Evolutionary conservation across 2,888 invertebrate genomes (phyloP), one percentile per base, ranked within the genome.

Genomic region (Pterobdella sp.): DNA sequence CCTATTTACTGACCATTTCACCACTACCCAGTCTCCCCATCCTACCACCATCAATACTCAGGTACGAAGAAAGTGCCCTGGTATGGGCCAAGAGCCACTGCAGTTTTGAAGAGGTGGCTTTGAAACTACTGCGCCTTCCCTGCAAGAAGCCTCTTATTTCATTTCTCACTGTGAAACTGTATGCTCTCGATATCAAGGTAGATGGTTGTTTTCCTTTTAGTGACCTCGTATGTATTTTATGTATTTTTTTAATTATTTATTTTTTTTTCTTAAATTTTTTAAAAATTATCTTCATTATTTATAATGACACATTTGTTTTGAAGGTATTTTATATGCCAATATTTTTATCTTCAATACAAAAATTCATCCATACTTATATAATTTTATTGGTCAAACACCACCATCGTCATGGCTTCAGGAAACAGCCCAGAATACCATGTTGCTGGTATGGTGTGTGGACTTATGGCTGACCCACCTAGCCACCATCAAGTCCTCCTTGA

Each of bases 361-460:
- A 14, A 14, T 67, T 31, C 29, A 14, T 52, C 1, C 49, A 22
- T 26, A 72, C 22, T 60, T 72, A 26, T 18, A 60, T 26, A 37
- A 49, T 10, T 56, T 31, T 60, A 42, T 22, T 26, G 26, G n/a
- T 26, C 2, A 14, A n/a, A n/a, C n/a, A n/a, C n/a, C n/a, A n/a
- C n/a, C n/a, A n/a, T n/a, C 31, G 29, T 10, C 31, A 7, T 14
- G 4, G 65, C 1, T 26, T n/a, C 75, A 85, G 78, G 93, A 94
- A 77, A 90, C 90, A 80, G 92, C 94, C 0, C 91, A 94, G 80
- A 89, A 91, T 68, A 93, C 94, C 0, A 92, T 95, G 88, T 87
- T 98, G 52, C 91, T 95, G 0, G 88, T 94, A 72, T 98, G 97
- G 96, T 87, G 96, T 78, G 88, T 93, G 0, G 97, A 98, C 84